Base-by-base conservation (phyloP, 92 coral and sea anemone genomes). In the Palythoa grandiflora region DNA sequence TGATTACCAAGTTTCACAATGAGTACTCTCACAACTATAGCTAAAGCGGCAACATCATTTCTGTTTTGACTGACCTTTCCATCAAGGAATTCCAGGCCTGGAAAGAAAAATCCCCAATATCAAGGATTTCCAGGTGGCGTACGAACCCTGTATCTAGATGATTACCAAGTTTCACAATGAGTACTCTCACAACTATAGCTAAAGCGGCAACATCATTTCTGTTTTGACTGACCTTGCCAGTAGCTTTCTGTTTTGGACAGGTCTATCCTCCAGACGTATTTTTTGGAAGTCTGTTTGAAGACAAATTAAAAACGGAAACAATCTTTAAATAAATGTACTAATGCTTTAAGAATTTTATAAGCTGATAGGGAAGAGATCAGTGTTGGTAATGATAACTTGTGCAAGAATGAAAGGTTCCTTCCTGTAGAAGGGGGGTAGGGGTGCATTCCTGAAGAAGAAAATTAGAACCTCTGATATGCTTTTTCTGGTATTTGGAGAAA, bases 231-330 rank as follows among this genome's bases (percentile, higher is more conserved):
- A 93, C 98, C 98, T 96, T 96, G 90, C 99, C 99, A 97, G 88
- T 87, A 97, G 39, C 83, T 87, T 73, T 95, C 99, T 59, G 99
- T 97, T 89, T 93, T 93, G 70, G 99, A 95, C 51, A 97, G 90
- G 83, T 97, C 98, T 68, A 97, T 97, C 68, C 98, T 93, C 99
- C 99, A 97, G 53, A 78, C 91, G 81, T 93, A 97, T 75, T 91
- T 92, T 59, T 84, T 93, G 73, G 77, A 17, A 65, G 21, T 78
- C 61, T 74, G 78, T 80, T 87, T 20, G 16, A 48, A 73, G 13
- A 77, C 65, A 44, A 44, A 44, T 44, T 44, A 5, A 44, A 44
- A 44, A 44, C 6, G 1, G 6, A 40, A 40, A 40, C 14, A 59
- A 59, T 14, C 16, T 10, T 14, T 3, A 59, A 9, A 5, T 10